Percentiles rank a stretch among this genome's conserved stretches.
Conservation (phyloP, 2,797 vertebrate genomes). For the Gymnothorax reevesii region DNA sequence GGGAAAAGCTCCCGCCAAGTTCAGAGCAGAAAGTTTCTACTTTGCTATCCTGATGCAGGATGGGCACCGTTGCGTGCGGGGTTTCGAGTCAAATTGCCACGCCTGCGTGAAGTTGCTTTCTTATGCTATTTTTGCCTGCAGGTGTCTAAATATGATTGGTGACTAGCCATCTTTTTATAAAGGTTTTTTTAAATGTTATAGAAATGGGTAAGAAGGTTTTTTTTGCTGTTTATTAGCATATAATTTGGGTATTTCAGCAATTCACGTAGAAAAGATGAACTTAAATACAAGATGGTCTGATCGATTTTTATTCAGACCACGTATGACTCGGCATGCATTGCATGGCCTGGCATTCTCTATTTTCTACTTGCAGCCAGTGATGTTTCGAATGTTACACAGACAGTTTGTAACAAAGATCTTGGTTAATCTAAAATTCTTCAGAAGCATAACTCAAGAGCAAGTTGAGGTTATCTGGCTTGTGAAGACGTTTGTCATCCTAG, state of each 20-base stretch:
- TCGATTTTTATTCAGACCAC: background rate
- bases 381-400: background rate
- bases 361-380: background rate
- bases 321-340: background rate
- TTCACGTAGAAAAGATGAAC: background rate
- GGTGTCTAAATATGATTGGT: background rate
- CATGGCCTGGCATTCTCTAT: background rate
- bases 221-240: background rate
- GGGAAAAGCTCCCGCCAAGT: background rate
- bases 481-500: background rate
- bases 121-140: background rate
- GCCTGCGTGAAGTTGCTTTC: too few species aligned
- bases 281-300: background rate
- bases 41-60: background rate
- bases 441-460: too few species aligned
- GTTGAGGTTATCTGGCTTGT: background rate
- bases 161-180: background rate
- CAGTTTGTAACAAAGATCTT: background rate
- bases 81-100: background rate
- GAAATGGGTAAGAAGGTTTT: too few species aligned
- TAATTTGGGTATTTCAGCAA: background rate
- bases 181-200: background rate
- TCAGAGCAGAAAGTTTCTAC: background rate
- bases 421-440: background rate
- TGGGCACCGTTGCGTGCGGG: background rate